Evolutionary conservation across 2,797 vertebrate species (phyloP), one percentile per base, ranked within the genome.

Genomic region (Malurus leucopterus): DNA sequence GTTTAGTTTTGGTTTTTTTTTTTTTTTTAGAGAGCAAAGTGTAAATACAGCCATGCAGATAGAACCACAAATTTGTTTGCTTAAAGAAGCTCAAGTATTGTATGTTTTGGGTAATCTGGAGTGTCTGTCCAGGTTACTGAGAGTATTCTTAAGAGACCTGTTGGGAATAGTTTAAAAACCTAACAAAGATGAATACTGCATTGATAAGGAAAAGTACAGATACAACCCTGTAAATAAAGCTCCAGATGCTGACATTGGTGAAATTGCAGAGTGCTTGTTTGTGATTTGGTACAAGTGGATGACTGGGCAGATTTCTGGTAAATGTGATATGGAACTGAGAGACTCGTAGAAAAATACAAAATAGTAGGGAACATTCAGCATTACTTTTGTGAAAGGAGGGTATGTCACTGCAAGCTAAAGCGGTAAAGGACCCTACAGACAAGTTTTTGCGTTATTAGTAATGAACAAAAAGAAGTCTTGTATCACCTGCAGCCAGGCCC

Each of bases 51-150:
- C 34, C n/a, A 38, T 81, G 30, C 9, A 70, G 75, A 62, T 53
- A 91, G 77, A 95, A 82, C 50, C 13, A 76, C 19, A 43, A 44
- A 83, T 78, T 76, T 46, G 43, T 76, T 92, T 88, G 53, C 73
- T 86, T 90, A 68, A 85, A 64, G 81, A 50, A n/a, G 63, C 53
- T 85, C 53, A 88, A 90, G 68, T 82, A 51, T 86, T 92, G 58
- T 14, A 62, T 89, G 54, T 70, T 85, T 91, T 46, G 49, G 40
- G 62, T 90, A 84, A 86, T 87, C 55, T 67, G 72, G 5, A 74
- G 14, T 43, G 21, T 62, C 53, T 74, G 40, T 22, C 43, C 30
- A 43, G 15, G 32, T 36, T 13, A 36, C 30, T 41, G 72, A n/a
- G 23, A 84, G 46, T 88, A 43, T 81, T 95, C 46, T 34, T 19